These are phyloP conservation scores for Drosophila prolongata DNA, from an alignment of 2,888 invertebrate genomes.

Conservation along the genomic window DNA sequence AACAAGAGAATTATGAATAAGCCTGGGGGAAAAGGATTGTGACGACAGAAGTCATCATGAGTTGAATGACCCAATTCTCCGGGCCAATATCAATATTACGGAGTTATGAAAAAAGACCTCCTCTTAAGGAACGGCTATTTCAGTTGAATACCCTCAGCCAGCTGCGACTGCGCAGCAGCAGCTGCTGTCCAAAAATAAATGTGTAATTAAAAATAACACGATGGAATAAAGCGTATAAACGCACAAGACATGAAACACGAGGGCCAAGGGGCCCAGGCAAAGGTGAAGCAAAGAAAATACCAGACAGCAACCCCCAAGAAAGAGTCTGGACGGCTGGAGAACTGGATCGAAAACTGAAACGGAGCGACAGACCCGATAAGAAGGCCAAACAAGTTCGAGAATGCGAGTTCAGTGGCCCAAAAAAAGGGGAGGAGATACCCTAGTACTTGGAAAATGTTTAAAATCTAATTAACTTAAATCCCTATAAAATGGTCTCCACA, in stretches of 20 bases:
- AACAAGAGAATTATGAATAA: conserved; percentile 44
- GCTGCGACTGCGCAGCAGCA: conserved; percentile 72
- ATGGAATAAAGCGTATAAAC: conserved; percentile 4
- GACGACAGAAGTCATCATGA: conserved; percentile 12
- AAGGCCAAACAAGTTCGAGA: conserved; percentile 46
- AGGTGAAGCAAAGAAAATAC: conserved; percentile 38
- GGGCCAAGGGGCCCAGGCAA: conserved; percentile 11
- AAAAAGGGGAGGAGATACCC: conserved; percentile 19
- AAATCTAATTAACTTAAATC: conserved; percentile 7
- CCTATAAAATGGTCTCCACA: background rate
- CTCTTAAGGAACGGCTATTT: conserved; percentile 8
- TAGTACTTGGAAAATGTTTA: conserved; percentile 30
- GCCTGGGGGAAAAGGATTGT: conserved; percentile 38
- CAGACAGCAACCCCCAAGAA: conserved; percentile 35
- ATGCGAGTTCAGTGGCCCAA: conserved; percentile 63
- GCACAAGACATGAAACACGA: background rate
- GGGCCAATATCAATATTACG: conserved; percentile 57
- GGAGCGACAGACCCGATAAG: conserved; percentile 30
- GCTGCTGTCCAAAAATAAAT: conserved; percentile 58
- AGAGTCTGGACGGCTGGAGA: conserved; percentile 22
- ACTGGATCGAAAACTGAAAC: conserved; percentile 51
- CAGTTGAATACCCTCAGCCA: conserved; percentile 62
- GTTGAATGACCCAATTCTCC: conserved; percentile 74
- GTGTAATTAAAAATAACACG: conserved; percentile 73
- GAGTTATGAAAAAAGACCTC: conserved; percentile 5